phyloP scores from a whole-genome alignment of 1,140 invertebrate species.

The Drosophila asahinai region DNA sequence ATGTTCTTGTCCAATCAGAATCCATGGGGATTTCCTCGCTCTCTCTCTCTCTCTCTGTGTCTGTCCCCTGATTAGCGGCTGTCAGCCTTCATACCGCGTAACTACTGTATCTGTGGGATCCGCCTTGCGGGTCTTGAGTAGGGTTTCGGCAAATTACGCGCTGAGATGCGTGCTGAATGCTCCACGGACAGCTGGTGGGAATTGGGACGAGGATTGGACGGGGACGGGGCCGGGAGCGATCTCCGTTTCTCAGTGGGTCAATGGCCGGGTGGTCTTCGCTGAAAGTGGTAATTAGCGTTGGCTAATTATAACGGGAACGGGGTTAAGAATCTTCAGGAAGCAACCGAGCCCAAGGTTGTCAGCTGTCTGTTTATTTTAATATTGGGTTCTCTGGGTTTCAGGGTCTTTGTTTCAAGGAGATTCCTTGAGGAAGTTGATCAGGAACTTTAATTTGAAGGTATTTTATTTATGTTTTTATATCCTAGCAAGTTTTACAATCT shows the following conservation, averaged over 20 bases:
- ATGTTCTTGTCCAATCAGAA: slow-evolving; percentile 30
- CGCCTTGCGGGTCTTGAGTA: slow-evolving; percentile 52
- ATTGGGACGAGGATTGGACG: slow-evolving; percentile 9
- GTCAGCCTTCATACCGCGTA: slow-evolving; percentile 49
- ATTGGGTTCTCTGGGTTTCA: too few relatives aligned
- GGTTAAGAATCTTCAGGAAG: slow-evolving; percentile 13
- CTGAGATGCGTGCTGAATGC: slow-evolving; percentile 53
- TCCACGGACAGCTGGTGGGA: slow-evolving; percentile 46
- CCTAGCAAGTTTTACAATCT: accelerated
- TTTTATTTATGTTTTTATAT: background rate
- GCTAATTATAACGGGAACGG: slow-evolving; percentile 35
- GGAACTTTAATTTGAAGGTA: background rate
- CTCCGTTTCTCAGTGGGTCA: slow-evolving; percentile 58
- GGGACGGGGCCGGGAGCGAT: slow-evolving; percentile 2
- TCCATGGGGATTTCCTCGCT: background rate
- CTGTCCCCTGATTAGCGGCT: slow-evolving; percentile 65
- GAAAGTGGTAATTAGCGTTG: slow-evolving; percentile 39
- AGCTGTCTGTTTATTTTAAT: background rate
- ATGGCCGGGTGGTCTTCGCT: slow-evolving; percentile 34
- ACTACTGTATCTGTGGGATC: slow-evolving; percentile 40
- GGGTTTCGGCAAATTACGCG: slow-evolving; percentile 61
- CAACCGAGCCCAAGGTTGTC: background rate
- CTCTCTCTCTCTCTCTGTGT: background rate
- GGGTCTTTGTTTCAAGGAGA: background rate
- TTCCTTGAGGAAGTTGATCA: background rate